Evolutionary conservation across 2,797 vertebrate species (phyloP).

Genomic region (Oreochromis grahami): DNA sequence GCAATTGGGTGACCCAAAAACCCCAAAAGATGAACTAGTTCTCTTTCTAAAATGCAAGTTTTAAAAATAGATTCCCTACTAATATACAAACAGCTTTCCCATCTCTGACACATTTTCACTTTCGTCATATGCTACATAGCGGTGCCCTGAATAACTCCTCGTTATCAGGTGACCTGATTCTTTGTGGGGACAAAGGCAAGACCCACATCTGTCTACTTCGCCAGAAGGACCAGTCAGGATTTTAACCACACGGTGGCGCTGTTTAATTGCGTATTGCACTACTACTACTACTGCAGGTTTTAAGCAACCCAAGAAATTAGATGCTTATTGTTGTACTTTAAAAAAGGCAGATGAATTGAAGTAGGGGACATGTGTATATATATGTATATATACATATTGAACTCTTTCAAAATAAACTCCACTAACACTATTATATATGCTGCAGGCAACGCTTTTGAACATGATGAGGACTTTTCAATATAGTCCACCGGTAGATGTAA

Average conservation of each 20-base stretch:
- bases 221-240: not conserved
- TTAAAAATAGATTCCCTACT: not conserved
- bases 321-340: not conserved
- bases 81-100: not conserved
- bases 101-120: not conserved
- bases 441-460: not conserved
- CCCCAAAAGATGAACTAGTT: not conserved
- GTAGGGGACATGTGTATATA: not conserved
- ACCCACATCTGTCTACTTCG: not conserved
- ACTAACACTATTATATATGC: not conserved
- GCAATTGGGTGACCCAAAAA: not conserved
- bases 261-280: not conserved
- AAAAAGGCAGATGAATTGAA: not conserved
- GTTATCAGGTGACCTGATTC: not conserved
- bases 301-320: not conserved
- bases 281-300: not conserved
- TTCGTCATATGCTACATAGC: not conserved
- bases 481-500: not conserved
- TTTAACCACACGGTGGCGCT: slow-evolving; percentile 38
- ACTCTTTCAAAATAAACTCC: not conserved
- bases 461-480: not conserved
- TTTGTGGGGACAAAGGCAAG: not conserved
- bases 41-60: not conserved
- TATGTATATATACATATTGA: rapidly evolving
- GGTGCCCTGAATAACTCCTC: not conserved